These are phyloP conservation scores for Epizoanthus illoricatus DNA, from an alignment of 92 coral and sea anemone species.

Conservation along the genomic window DNA sequence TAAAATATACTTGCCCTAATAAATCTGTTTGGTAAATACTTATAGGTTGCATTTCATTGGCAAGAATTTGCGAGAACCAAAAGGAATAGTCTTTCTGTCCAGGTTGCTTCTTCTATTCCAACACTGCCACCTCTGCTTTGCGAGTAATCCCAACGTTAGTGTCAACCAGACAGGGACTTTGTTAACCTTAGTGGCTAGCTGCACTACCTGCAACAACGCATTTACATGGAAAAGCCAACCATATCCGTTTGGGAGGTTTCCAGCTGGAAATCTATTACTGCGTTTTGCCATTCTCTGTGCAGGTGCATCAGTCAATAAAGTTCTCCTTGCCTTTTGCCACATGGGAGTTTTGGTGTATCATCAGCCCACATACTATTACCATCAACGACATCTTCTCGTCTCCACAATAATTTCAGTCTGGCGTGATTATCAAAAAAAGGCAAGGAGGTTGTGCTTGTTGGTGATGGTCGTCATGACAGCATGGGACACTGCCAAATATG, in stretches of 20 bases:
- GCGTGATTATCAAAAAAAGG: constrained; percentile 51
- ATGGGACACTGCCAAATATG: constrained; percentile 66
- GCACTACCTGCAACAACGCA: constrained; percentile 41
- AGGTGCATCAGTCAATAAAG: constrained; percentile 63
- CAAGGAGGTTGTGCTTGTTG: constrained; percentile 56
- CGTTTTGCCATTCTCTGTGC: constrained; percentile 64
- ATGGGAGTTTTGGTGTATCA: constrained; percentile 56
- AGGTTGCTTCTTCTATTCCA: constrained; percentile 60
- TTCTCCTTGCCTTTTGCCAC: constrained; percentile 57
- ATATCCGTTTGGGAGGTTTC: constrained; percentile 51
- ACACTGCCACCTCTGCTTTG: constrained; percentile 60
- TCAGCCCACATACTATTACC: constrained; percentile 54
- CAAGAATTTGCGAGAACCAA: constrained; percentile 57
- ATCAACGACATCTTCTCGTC: constrained; percentile 58
- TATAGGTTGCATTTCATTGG: constrained; percentile 46
- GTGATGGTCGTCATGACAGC: constrained; percentile 71
- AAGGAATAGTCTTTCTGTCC: constrained; percentile 65
- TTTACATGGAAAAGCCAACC: constrained; percentile 67
- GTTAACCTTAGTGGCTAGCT: constrained; percentile 42
- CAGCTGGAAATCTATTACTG: constrained; percentile 60
- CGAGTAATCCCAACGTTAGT: constrained; percentile 40
- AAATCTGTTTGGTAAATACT: too few relatives aligned
- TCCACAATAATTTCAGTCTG: constrained; percentile 52
- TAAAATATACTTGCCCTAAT: too few relatives aligned
- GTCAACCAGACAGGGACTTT: constrained; percentile 61